Percentiles rank a stretch among this genome's conserved stretches.
Evolutionary conservation across 1,140 invertebrate genomes (phyloP).

Genomic region (Pseudomyrmex dendroicus): DNA sequence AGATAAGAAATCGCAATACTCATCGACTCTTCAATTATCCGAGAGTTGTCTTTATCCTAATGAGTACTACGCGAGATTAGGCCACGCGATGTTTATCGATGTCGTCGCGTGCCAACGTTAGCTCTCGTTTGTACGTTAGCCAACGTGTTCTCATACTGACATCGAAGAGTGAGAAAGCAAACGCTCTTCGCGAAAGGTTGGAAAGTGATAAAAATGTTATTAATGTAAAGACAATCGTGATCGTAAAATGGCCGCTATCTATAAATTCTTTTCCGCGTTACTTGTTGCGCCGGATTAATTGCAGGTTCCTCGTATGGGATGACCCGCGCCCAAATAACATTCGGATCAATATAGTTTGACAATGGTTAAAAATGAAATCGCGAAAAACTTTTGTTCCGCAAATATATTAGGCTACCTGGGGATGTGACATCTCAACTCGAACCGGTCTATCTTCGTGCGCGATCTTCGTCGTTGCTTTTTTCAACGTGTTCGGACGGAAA

Average conservation of each 20-base stretch:
- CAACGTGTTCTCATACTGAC: conserved; percentile 36
- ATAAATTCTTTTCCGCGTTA: conserved; percentile 31
- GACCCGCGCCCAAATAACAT: not conserved
- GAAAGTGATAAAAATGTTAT: not conserved
- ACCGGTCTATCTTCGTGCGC: conserved; percentile 7
- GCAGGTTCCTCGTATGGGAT: not conserved
- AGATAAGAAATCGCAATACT: not conserved
- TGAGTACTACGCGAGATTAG: not conserved
- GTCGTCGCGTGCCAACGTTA: conserved; percentile 19
- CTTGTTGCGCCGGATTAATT: conserved; percentile 45
- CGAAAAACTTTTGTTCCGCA: not conserved
- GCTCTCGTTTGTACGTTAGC: conserved; percentile 22
- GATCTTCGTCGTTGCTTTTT: conserved; percentile 16
- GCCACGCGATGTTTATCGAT: conserved; percentile 6
- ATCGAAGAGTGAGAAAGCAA: conserved; percentile 16
- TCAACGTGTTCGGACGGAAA: not conserved
- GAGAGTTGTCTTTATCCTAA: not conserved
- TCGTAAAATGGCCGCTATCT: not conserved
- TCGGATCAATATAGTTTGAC: conserved; percentile 1
- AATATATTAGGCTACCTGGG: not conserved
- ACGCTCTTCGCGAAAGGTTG: conserved; percentile 30
- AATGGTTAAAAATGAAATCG: not conserved
- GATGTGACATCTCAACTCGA: conserved; percentile 32
- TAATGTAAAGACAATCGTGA: not conserved
- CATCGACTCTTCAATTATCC: not conserved